Conservation (phyloP, 2,888 invertebrate genomes). For the Erebia epiphron region DNA sequence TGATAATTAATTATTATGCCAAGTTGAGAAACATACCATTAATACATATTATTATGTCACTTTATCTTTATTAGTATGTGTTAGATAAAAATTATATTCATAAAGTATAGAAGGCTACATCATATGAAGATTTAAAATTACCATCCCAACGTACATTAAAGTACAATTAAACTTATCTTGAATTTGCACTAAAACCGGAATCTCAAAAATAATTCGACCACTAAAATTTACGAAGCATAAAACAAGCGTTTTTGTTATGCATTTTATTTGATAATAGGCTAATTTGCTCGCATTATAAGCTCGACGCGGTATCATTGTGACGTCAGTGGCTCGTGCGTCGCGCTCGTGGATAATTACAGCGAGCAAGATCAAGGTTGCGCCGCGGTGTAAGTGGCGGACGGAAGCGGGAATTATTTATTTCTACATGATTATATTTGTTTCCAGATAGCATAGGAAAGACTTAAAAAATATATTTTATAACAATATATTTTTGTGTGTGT, state of each 20-base stretch:
- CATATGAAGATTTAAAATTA: background rate
- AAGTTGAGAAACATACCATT: too few relatives aligned
- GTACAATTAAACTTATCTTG: background rate
- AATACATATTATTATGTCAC: too few relatives aligned
- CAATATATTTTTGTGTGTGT: too few relatives aligned
- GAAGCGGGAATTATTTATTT: slow-evolving; percentile 43
- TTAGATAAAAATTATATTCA: background rate
- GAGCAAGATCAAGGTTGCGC: slow-evolving; percentile 69
- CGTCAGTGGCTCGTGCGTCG: slow-evolving; percentile 50
- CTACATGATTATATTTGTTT: too few relatives aligned
- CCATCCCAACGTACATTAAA: background rate
- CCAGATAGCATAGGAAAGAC: too few relatives aligned
- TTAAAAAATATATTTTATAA: too few relatives aligned
- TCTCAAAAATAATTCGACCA: slow-evolving; percentile 17
- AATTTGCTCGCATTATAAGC: slow-evolving; percentile 27
- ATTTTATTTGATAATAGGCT: slow-evolving; percentile 28
- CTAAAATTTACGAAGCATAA: slow-evolving; percentile 21
- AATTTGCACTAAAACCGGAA: slow-evolving; percentile 15
- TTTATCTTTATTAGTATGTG: too few relatives aligned
- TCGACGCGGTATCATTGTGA: slow-evolving; percentile 40
- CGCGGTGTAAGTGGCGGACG: slow-evolving; percentile 40
- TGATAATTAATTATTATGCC: too few relatives aligned
- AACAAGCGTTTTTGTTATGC: slow-evolving; percentile 30
- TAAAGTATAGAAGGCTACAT: background rate
- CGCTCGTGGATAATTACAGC: slow-evolving; percentile 46